phyloP scores from a whole-genome alignment of 2,113 vertebrate species.

The Leptobrachium ailaonicum region DNA sequence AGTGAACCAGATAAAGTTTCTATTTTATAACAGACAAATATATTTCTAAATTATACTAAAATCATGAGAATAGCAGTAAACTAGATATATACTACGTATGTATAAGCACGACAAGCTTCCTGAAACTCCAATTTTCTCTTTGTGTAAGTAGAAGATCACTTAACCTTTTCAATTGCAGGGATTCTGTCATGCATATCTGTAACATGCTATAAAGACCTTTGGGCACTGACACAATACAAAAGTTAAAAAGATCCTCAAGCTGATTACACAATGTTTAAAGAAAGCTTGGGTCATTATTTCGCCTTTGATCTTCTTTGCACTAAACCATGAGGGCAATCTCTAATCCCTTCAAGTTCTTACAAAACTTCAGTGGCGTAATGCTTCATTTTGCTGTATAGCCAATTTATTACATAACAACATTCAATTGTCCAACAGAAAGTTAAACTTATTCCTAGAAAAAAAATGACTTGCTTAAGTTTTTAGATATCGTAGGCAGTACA shows the following conservation, averaged over 20 bases:
- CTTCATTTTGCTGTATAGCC: not conserved
- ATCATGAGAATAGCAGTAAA: no score
- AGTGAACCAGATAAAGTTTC: no score
- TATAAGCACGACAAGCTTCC: no score
- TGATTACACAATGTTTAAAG: conserved; percentile 15
- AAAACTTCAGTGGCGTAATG: not conserved
- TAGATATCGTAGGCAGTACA: no score
- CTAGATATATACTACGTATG: no score
- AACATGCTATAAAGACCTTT: not conserved
- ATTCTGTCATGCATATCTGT: not conserved
- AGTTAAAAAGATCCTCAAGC: conserved; percentile 7
- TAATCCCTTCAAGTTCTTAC: conserved; percentile 22
- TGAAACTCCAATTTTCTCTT: no score
- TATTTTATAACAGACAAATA: no score
- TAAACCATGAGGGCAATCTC: not conserved
- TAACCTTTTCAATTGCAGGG: conserved; percentile 35
- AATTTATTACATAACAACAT: not conserved
- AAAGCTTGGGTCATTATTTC: conserved; percentile 8
- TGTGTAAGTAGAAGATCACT: not conserved
- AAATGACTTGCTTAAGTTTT: not conserved
- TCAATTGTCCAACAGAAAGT: not conserved
- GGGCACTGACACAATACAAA: not conserved
- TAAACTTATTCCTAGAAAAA: not conserved
- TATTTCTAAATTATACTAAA: no score
- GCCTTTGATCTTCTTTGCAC: conserved; percentile 19